Percentiles rank a stretch among this genome's conserved stretches.
Conservation (phyloP, 2,797 vertebrate species). For the Antennarius maculatus region DNA sequence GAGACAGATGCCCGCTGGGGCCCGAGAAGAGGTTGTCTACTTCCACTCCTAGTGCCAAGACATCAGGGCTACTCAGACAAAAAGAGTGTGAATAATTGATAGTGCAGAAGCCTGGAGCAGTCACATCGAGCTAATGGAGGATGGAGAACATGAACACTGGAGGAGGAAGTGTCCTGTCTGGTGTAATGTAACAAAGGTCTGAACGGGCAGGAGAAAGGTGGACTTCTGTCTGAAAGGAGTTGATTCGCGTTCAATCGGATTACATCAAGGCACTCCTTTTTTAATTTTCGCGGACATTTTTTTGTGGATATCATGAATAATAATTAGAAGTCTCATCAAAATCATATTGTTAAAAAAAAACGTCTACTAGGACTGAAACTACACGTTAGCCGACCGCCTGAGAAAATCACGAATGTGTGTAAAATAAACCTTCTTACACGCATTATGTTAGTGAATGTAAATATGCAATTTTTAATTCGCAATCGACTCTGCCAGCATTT, state of each 20-base stretch:
- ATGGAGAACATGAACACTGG: constrained; percentile 52
- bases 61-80: constrained; percentile 58
- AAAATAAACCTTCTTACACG: too few species aligned
- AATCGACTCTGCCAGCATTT: too few species aligned
- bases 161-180: constrained; percentile 29
- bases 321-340: too few species aligned
- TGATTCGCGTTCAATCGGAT: constrained; percentile 5
- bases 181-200: constrained; percentile 39
- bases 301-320: too few species aligned
- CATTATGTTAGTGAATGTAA: too few species aligned
- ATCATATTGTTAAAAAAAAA: too few species aligned
- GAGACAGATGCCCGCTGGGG: constrained; percentile 42
- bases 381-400: too few species aligned
- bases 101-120: constrained; percentile 42
- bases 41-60: constrained; percentile 28
- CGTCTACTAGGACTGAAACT: too few species aligned
- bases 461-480: too few species aligned
- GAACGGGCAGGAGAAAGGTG: constrained; percentile 5
- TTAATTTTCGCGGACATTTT: too few species aligned
- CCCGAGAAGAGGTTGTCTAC: constrained; percentile 44
- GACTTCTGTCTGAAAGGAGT: neutral
- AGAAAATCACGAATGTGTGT: too few species aligned
- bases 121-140: constrained; percentile 61
- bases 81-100: constrained; percentile 66
- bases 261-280: too few species aligned